Conservation (phyloP, 2,113 vertebrate species). For the Struthidea cinerea region DNA sequence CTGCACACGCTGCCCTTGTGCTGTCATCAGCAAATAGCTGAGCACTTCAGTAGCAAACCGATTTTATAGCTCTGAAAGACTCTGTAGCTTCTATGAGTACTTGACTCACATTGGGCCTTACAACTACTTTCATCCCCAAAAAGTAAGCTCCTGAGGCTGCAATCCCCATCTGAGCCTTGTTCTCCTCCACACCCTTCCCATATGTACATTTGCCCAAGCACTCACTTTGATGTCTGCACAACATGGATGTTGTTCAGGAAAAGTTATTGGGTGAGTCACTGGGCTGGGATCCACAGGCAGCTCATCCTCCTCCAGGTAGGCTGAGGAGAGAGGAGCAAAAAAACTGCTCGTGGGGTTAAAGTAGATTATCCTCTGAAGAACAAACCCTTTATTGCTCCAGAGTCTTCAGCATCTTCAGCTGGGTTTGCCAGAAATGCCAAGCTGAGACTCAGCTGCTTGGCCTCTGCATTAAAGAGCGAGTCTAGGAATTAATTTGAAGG, state of each 20-base stretch:
- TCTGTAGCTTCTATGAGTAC: accelerated
- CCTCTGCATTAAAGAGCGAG: not conserved
- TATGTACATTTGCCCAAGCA: not conserved
- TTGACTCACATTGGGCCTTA: accelerated
- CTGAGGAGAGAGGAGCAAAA: not conserved
- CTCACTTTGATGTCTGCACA: not conserved
- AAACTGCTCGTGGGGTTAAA: not conserved
- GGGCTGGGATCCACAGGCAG: not conserved
- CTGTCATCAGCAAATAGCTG: not conserved
- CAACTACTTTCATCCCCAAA: not conserved
- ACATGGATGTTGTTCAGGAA: not conserved
- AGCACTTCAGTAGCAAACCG: not conserved
- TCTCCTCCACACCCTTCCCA: not conserved
- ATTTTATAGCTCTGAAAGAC: not conserved
- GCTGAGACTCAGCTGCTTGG: not conserved
- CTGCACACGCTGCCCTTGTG: not conserved
- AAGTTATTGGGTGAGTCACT: not conserved
- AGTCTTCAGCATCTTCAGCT: not conserved
- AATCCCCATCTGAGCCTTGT: constrained; percentile 20
- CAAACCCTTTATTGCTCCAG: not conserved
- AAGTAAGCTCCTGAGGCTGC: not conserved
- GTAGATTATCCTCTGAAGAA: not conserved
- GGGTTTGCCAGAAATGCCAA: not conserved
- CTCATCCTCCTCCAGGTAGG: constrained; percentile 7
- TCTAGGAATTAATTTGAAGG: not conserved